Evolutionary conservation across 2,888 invertebrate genomes (phyloP).

Genomic region (Tenthredo mesomela): DNA sequence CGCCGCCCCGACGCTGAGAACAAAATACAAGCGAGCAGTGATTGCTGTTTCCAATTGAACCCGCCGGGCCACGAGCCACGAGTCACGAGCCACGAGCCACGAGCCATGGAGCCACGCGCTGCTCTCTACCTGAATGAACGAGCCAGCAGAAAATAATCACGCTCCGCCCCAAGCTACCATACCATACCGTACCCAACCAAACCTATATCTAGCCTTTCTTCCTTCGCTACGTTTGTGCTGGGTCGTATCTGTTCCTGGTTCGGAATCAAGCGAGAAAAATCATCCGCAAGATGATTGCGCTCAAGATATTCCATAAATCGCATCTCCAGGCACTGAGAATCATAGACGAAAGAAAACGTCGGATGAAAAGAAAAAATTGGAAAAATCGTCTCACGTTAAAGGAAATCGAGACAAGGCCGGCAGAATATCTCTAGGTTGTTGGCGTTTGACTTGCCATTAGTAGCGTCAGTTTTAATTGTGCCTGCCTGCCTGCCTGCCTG

Average conservation of each 20-base stretch:
- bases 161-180: constrained; percentile 75
- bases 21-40: constrained; percentile 78
- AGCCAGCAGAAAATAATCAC: constrained; percentile 78
- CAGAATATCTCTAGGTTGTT: constrained; percentile 74
- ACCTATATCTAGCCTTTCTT: constrained; percentile 67
- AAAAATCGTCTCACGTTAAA: constrained; percentile 2
- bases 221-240: constrained; percentile 60
- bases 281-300: background rate
- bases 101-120: constrained; percentile 68
- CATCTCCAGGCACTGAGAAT: constrained; percentile 56
- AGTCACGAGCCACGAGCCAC: constrained; percentile 72
- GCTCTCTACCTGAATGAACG: constrained; percentile 77
- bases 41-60: constrained; percentile 78
- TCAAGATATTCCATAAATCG: background rate
- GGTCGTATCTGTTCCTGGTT: constrained; percentile 48
- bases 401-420: constrained; percentile 46
- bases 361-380: constrained; percentile 41
- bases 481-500: constrained; percentile 71
- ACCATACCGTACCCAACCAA: constrained; percentile 57
- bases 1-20: constrained; percentile 74
- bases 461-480: constrained; percentile 78
- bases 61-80: constrained; percentile 61
- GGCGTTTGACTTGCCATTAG: constrained; percentile 79
- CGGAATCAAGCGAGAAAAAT: background rate
- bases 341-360: constrained; percentile 56